phyloP scores from a whole-genome alignment of 2,113 vertebrate species.

The Oncorhynchus keta region DNA sequence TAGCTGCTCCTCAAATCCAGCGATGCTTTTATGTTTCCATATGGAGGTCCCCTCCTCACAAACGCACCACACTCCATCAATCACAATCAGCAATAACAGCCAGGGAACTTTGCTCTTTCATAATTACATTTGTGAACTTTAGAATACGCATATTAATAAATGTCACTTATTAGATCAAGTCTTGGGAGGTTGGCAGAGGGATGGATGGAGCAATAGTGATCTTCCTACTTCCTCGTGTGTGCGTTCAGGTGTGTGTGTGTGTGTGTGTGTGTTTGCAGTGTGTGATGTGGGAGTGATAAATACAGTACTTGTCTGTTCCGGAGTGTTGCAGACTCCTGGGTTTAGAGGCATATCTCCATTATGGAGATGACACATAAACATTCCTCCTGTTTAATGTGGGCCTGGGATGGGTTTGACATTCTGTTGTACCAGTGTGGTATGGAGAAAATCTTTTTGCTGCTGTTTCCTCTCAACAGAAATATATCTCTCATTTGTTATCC shows the following conservation, averaged over 20 bases:
- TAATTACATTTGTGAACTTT: conserved; percentile 36
- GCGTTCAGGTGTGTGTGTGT: background rate
- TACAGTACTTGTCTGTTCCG: conserved; percentile 11
- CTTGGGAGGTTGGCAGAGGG: conserved; percentile 3
- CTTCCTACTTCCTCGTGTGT: background rate
- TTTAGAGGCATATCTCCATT: conserved; percentile 1
- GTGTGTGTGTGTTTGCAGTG: background rate
- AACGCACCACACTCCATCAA: conserved; percentile 24
- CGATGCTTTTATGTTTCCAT: conserved; percentile 38
- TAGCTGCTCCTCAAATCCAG: conserved; percentile 36
- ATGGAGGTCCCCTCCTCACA: conserved; percentile 33
- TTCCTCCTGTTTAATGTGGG: background rate
- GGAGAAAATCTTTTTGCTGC: background rate
- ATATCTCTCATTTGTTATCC: no score
- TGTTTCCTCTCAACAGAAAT: background rate
- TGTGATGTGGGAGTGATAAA: background rate
- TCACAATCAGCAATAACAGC: conserved; percentile 25
- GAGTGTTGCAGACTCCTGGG: background rate
- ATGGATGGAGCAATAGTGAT: background rate
- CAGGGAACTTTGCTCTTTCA: conserved; percentile 25
- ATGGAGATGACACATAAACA: background rate
- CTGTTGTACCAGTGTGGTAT: background rate
- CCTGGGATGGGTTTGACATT: background rate
- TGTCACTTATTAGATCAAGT: conserved; percentile 20
- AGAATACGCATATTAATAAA: conserved; percentile 35